Percentiles rank a stretch among this genome's conserved stretches.
phyloP scores from a whole-genome alignment of 2,888 invertebrate genomes.

The Mellilla xanthometata region DNA sequence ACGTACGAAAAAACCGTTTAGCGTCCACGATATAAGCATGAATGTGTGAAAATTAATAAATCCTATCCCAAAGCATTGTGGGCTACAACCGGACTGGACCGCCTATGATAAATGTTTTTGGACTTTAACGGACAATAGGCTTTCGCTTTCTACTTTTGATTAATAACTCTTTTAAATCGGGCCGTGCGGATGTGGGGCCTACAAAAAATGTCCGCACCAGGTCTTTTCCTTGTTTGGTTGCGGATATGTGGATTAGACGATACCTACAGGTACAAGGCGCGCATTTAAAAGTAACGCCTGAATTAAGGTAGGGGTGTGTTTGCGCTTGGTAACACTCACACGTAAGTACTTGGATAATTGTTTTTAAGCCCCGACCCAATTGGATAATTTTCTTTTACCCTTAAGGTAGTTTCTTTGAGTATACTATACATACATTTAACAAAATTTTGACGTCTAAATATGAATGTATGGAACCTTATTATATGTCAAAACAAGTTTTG shows the following conservation, averaged over 20 bases:
- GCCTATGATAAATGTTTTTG: slow-evolving; percentile 72
- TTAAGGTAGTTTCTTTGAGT: too few species aligned
- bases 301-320: too few species aligned
- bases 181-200: slow-evolving; percentile 19
- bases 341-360: too few species aligned
- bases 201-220: slow-evolving; percentile 18
- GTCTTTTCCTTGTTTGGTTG: slow-evolving; percentile 9
- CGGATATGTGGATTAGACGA: background rate
- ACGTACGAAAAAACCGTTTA: slow-evolving; percentile 31
- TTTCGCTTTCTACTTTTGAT: slow-evolving; percentile 48
- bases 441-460: too few species aligned
- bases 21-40: slow-evolving; percentile 31
- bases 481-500: too few species aligned
- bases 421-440: too few species aligned
- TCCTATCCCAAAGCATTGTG: slow-evolving; percentile 43
- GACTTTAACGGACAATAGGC: slow-evolving; percentile 50
- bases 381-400: too few species aligned
- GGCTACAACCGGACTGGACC: slow-evolving; percentile 34
- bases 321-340: too few species aligned
- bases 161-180: slow-evolving; percentile 54
- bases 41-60: slow-evolving; percentile 64
- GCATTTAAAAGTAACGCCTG: too few species aligned
- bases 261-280: too few species aligned
- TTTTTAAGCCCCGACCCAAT: too few species aligned
- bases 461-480: too few species aligned